These are phyloP conservation scores for Tupaia chinensis DNA, from an alignment of 2,113 vertebrate genomes.

Conservation along the genomic window DNA sequence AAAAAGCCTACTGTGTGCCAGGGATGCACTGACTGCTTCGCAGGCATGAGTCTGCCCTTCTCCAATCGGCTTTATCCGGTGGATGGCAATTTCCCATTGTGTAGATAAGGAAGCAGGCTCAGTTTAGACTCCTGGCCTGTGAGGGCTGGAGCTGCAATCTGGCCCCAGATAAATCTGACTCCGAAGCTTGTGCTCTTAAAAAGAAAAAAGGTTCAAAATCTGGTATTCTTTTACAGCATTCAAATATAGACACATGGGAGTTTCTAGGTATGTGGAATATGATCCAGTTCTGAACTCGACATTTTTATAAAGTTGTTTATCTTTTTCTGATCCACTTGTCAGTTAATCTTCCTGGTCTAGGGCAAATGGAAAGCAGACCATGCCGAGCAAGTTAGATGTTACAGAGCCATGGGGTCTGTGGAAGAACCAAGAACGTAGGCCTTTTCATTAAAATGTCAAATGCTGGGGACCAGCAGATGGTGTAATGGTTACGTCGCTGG, in stretches of 20 bases:
- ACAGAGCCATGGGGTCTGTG: background rate
- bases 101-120: background rate
- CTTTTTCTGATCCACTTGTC: background rate
- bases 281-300: background rate
- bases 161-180: background rate
- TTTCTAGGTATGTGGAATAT: background rate
- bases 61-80: background rate
- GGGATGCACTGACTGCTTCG: background rate
- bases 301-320: constrained; percentile 24
- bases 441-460: background rate
- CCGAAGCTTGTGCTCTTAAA: background rate
- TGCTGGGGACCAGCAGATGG: no score
- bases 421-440: background rate
- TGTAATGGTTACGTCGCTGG: no score
- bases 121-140: background rate
- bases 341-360: background rate
- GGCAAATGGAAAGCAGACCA: background rate
- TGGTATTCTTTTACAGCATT: background rate
- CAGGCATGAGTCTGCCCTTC: background rate
- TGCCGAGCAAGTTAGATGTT: background rate
- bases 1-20: background rate
- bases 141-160: background rate
- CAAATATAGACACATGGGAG: background rate
- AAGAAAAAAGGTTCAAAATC: constrained; percentile 12
- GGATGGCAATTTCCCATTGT: background rate